phyloP scores from a whole-genome alignment of 2,888 invertebrate species.

The Hirtodrosophila duncani region DNA sequence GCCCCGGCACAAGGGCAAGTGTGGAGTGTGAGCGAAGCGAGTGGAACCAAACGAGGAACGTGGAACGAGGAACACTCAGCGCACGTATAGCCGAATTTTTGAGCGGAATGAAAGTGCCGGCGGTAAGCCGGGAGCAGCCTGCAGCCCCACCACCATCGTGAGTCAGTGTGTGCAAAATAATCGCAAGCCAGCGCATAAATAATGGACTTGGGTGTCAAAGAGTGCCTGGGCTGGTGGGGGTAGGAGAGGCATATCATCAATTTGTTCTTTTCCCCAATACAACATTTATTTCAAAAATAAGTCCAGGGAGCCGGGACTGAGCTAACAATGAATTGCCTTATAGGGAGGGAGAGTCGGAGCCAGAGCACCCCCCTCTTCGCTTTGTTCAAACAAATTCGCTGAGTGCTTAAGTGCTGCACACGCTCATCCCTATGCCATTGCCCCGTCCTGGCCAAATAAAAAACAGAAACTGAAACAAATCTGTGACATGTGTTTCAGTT shows the following conservation, averaged over 20 bases:
- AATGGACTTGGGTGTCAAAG: conserved; percentile 75
- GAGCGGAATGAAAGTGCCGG: conserved; percentile 55
- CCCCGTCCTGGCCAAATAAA: too few species aligned
- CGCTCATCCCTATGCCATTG: too few species aligned
- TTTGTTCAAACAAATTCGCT: conserved; percentile 72
- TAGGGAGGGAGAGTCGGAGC: conserved; percentile 31
- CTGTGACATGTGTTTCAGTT: conserved; percentile 76
- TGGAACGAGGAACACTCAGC: conserved; percentile 47
- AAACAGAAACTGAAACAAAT: conserved; percentile 77
- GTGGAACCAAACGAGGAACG: too few species aligned
- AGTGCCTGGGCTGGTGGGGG: too few species aligned
- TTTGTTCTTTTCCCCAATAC: conserved; percentile 50
- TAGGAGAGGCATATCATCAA: conserved; percentile 74
- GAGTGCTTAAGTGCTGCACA: conserved; percentile 77
- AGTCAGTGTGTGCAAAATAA: conserved; percentile 60
- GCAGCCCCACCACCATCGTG: conserved; percentile 8
- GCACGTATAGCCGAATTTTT: conserved; percentile 56
- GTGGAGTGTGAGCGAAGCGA: too few species aligned
- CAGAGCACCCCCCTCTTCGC: conserved; percentile 21
- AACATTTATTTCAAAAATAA: conserved; percentile 59
- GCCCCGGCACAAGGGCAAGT: conserved; percentile 33
- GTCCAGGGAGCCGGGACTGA: conserved; percentile 35
- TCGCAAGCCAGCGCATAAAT: conserved; percentile 74
- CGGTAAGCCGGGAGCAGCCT: conserved; percentile 25
- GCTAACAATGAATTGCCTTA: conserved; percentile 37